Conservation (phyloP, 2,797 vertebrate species). For the Buphagus erythrorhynchus region DNA sequence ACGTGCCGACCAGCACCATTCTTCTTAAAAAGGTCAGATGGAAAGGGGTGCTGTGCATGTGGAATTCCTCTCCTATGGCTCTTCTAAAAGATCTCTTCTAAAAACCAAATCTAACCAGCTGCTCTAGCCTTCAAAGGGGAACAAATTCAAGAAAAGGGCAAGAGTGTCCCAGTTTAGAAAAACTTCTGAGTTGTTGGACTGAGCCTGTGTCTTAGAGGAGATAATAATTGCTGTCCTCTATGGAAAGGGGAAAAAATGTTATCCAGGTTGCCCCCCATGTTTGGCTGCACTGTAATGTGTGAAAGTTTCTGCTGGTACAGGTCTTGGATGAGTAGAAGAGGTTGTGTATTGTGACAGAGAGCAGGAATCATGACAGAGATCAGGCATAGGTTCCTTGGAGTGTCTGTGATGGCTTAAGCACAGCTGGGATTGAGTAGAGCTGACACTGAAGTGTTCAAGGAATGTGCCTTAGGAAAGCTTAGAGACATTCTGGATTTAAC, state of each 20-base stretch:
- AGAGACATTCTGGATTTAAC: neutral
- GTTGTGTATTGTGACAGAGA: rapidly evolving
- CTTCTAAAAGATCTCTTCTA: neutral
- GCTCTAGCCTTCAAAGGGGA: neutral
- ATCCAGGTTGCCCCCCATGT: neutral
- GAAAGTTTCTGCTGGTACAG: neutral
- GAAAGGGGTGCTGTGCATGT: neutral
- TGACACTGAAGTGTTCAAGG: neutral
- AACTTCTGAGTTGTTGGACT: neutral
- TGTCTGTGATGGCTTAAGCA: neutral
- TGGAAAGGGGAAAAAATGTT: neutral
- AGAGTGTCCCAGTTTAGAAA: neutral
- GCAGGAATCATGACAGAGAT: neutral
- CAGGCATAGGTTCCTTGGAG: neutral
- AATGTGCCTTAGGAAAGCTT: neutral
- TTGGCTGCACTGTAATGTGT: neutral
- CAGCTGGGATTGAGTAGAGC: neutral
- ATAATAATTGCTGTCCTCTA: neutral
- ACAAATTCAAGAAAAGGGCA: neutral
- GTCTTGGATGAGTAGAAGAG: neutral
- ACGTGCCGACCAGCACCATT: conserved; percentile 42
- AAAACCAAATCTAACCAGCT: neutral
- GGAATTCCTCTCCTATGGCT: neutral
- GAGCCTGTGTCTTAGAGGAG: neutral
- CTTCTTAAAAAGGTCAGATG: conserved; percentile 73